Base-by-base conservation (phyloP, 2,113 vertebrate genomes). In the Rhynchopsitta pachyrhyncha region DNA sequence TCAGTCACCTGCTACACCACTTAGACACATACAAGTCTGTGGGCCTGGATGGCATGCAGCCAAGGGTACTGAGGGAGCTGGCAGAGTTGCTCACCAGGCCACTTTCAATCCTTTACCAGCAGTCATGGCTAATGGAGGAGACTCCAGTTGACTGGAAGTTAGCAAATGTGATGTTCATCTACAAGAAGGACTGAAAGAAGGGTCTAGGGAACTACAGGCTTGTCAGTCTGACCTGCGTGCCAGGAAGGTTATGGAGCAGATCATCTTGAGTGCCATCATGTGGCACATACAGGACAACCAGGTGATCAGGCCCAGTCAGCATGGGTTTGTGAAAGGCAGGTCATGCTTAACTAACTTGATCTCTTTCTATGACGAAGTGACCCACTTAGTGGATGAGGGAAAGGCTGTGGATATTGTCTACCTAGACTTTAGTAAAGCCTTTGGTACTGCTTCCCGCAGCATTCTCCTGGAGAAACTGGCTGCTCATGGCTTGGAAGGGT, bases 201-300 rank as follows among this genome's bases (percentile, higher is more conserved):
- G 50, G n/a, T 67, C 2, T 3, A 10, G 37, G 11, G n/a, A 68
- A 8, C 15, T 53, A 37, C 14, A 42, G 22, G 25, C 16, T 37
- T 60, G 11, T 8, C 25, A 70, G 29, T 6, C 39, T 52, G 44
- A 41, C 25, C 14, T 68, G 12, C 3, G 17, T 41, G 28, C 16
- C 0, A 0, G 42, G 37, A 85, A n/a, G 41, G 11, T 37, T 0
- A 0, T 50, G 42, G 76, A 55, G 10, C 22, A 81, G 46, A 14
- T 62, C 52, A 25, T 25, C 41, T 33, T 22, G 17, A 44, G 31
- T 63, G 31, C 31, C 47, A 37, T 28, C 12, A 17, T 19, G 39
- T 19, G 27, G 20, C 29, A 27, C 1, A 1, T 42, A 15, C 8
- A 75, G 53, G 41, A 25, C 39, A 55, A 24, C 3, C 37, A 39